These are phyloP conservation scores for Plectrocnemia conspersa DNA, from an alignment of 1,140 invertebrate genomes.

Conservation along the genomic window DNA sequence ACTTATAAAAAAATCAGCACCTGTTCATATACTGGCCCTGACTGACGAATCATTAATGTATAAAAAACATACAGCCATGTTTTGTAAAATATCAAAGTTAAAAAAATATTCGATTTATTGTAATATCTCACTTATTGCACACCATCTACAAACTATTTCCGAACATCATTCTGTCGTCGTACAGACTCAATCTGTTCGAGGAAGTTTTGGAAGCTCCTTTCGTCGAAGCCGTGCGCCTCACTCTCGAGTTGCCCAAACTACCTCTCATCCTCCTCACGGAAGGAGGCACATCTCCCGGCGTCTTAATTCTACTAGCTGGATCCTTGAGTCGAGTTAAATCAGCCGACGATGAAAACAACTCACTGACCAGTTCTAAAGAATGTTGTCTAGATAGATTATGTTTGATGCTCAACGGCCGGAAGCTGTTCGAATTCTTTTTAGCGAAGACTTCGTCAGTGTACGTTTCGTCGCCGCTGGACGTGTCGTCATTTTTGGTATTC, in stretches of 20 bases:
- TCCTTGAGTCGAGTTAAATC: slow-evolving; percentile 63
- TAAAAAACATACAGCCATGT: no score
- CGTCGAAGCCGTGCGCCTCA: slow-evolving; percentile 38
- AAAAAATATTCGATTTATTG: no score
- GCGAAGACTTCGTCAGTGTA: slow-evolving; percentile 20
- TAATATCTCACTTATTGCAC: background rate
- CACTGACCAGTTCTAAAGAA: slow-evolving; percentile 65
- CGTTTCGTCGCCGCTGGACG: slow-evolving; percentile 12
- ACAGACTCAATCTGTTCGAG: slow-evolving; percentile 68
- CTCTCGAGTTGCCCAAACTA: slow-evolving; percentile 44
- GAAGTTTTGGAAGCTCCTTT: slow-evolving; percentile 44
- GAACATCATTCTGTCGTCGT: slow-evolving; percentile 82
- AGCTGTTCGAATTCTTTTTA: slow-evolving; percentile 9
- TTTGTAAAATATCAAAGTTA: no score
- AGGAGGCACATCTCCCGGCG: slow-evolving; percentile 73
- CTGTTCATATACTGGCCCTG: no score
- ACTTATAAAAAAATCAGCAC: no score
- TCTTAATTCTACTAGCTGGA: slow-evolving; percentile 71
- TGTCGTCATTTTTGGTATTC: slow-evolving; percentile 5
- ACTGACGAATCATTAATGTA: no score
- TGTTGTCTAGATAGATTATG: slow-evolving; percentile 53
- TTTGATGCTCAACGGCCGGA: slow-evolving; percentile 31
- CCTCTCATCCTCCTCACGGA: slow-evolving; percentile 64
- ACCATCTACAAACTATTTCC: slow-evolving; percentile 49
- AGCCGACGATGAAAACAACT: slow-evolving; percentile 57